Conservation (phyloP, 2,888 invertebrate genomes). For the Monochamus alternatus region DNA sequence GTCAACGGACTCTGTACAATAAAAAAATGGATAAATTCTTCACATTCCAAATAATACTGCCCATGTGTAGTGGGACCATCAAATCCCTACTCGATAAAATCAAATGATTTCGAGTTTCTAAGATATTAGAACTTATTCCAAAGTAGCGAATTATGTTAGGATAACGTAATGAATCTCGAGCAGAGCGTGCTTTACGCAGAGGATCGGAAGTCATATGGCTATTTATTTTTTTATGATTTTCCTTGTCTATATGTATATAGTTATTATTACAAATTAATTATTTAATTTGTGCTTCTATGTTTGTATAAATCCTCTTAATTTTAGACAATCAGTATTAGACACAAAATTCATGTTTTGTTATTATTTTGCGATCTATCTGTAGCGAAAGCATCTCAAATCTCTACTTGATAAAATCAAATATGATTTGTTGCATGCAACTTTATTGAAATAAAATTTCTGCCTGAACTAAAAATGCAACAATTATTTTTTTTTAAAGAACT, state of each 20-base stretch:
- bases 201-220: slow-evolving; percentile 37
- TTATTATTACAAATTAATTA: slow-evolving; percentile 19
- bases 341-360: slow-evolving; percentile 21
- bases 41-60: too few relatives aligned
- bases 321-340: slow-evolving; percentile 41
- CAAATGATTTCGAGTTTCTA: background rate
- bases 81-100: too few relatives aligned
- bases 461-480: too few relatives aligned
- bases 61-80: too few relatives aligned
- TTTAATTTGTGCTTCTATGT: slow-evolving; percentile 35
- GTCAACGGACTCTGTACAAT: too few relatives aligned
- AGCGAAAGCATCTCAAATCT: too few relatives aligned
- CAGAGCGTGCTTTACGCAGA: slow-evolving; percentile 26
- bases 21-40: too few relatives aligned
- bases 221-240: slow-evolving; percentile 43
- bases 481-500: too few relatives aligned
- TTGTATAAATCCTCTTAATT: slow-evolving; percentile 42
- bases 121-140: slow-evolving; percentile 42
- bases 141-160: slow-evolving; percentile 50
- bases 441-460: too few relatives aligned
- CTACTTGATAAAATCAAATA: too few relatives aligned
- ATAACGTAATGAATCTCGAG: slow-evolving; percentile 44
- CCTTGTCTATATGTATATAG: slow-evolving; percentile 33
- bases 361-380: slow-evolving; percentile 18
- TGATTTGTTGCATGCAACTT: too few relatives aligned